Evolutionary conservation across 2,113 vertebrate species (phyloP).

Genomic region (Sinocyclocheilus anophthalmus): DNA sequence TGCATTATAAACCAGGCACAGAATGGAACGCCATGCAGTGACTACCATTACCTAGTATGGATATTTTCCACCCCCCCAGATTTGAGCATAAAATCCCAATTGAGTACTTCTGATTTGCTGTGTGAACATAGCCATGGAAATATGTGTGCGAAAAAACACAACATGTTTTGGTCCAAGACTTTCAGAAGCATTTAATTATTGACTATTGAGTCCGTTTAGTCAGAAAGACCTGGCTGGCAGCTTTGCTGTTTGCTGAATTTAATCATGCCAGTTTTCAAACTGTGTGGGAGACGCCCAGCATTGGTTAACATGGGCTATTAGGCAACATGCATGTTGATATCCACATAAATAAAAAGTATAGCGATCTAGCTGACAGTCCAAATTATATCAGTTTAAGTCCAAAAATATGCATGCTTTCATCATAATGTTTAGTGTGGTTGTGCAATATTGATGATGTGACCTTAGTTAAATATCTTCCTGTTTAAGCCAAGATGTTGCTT

Average conservation of each 20-base stretch:
- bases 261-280: slow-evolving; percentile 18
- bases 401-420: not conserved
- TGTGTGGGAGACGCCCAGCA: slow-evolving; percentile 15
- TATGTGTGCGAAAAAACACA: not conserved
- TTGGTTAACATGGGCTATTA: slow-evolving; percentile 4
- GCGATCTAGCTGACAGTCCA: not conserved
- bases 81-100: not conserved
- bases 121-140: not conserved
- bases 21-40: not conserved
- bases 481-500: slow-evolving; percentile 4
- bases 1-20: not conserved
- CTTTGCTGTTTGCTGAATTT: slow-evolving; percentile 9
- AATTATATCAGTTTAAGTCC: not conserved
- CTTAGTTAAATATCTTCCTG: not conserved
- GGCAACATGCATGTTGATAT: slow-evolving; percentile 18
- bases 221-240: not conserved
- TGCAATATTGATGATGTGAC: not conserved
- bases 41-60: not conserved
- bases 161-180: not conserved
- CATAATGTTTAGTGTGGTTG: not conserved
- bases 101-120: not conserved
- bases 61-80: not conserved
- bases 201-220: slow-evolving; percentile 13
- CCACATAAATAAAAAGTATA: not conserved
- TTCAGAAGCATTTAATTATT: slow-evolving; percentile 22